Conservation (phyloP, 2,113 vertebrate genomes). For the Melozone crissalis region DNA sequence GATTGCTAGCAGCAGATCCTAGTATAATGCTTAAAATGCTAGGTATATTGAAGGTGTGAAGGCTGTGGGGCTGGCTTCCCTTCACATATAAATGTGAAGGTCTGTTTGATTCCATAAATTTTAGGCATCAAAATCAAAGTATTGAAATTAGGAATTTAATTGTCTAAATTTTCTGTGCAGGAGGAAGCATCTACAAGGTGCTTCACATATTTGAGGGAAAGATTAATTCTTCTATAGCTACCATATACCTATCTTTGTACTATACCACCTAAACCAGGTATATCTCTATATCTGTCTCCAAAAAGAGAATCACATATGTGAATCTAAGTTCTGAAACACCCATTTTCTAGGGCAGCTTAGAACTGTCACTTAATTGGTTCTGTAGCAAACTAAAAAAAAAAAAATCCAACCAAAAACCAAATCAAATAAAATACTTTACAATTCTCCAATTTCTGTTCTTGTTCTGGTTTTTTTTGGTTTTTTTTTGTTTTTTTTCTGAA, state of each 20-base stretch:
- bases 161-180: background rate
- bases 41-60: background rate
- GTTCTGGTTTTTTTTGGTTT: background rate
- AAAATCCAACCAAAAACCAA: background rate
- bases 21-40: background rate
- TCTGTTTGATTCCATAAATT: background rate
- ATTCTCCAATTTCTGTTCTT: background rate
- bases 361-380: background rate
- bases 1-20: background rate
- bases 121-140: background rate
- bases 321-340: background rate
- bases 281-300: background rate
- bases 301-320: background rate
- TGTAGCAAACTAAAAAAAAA: background rate
- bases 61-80: background rate
- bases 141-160: background rate
- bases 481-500: background rate
- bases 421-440: background rate
- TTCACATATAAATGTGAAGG: background rate
- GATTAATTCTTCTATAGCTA: background rate
- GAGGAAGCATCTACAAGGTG: background rate
- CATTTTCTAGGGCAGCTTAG: background rate
- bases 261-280: accelerated
- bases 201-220: background rate
- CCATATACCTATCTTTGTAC: background rate